Evolutionary conservation across 2,113 vertebrate species (phyloP), one percentile per base, ranked within the genome.

Genomic region (Jaculus jaculus): DNA sequence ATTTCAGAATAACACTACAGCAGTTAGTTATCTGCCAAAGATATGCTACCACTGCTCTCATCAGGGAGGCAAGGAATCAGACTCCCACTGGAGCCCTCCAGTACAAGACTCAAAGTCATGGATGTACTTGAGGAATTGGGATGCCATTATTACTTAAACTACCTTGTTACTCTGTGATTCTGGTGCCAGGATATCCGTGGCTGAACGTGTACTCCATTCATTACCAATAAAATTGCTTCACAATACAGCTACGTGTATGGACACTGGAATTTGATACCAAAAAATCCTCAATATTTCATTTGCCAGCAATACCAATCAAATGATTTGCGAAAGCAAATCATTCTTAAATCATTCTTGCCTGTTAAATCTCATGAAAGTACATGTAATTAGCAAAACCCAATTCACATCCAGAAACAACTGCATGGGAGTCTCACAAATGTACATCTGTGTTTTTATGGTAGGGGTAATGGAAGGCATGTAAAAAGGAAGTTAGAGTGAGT

Each of bases 261-360:
- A 89, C 65, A 60, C 5, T 32, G 23, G 32, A 79, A 79, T 89
- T 61, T 58, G 6, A 79, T 78, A n/a, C 32, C 24, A 28, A 66
- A 94, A 94, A 94, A 73, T 82, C 65, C 74, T 95, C 26, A 85
- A 82, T 13, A 92, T 26, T 91, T 84, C 39, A 24, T 39, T 91
- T 63, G 21, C 39, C 42, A 69, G 74, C 66, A 95, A 84, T 39
- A 90, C 60, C 32, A 71, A 71, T 86, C 68, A 92, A 91, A 88
- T 4, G 47, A 89, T 92, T 92, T 65, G 32, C 21, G 34, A 79
- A 91, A 96, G 84, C 75, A 91, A 96, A 87, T 84, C 17, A 95
- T 84, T 54, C n/a, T 85, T 63, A 95, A 83, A 91, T 91, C 26
- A 75, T 10, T 61, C 87, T 39, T 94, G 16, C 42, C 87, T 91